Percentiles rank a stretch among this genome's conserved stretches.
These are phyloP conservation scores for Drosophila tropicalis DNA, from an alignment of 1,140 invertebrate species.

Conservation along the genomic window DNA sequence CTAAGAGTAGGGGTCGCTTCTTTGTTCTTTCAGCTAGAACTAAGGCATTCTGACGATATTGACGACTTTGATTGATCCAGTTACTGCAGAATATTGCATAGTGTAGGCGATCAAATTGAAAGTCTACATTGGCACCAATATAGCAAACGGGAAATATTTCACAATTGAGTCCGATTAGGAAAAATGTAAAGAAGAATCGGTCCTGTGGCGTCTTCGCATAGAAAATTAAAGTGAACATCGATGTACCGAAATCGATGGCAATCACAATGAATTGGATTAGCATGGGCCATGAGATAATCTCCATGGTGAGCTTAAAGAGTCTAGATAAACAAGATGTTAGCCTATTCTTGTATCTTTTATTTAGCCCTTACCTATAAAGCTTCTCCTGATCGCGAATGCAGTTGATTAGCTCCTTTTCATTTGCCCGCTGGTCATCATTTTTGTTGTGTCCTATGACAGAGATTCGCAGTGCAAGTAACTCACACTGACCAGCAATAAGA, in stretches of 20 bases:
- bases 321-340: constrained; percentile 16
- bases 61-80: constrained; percentile 61
- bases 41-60: constrained; percentile 47
- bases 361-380: constrained; percentile 50
- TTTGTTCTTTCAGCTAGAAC: constrained; percentile 61
- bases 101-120: constrained; percentile 44
- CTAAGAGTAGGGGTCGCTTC: constrained; percentile 27
- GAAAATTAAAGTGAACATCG: constrained; percentile 47
- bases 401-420: constrained; percentile 42
- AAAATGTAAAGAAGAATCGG: constrained; percentile 37
- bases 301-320: constrained; percentile 36
- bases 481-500: constrained; percentile 55
- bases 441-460: constrained; percentile 46
- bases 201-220: constrained; percentile 43
- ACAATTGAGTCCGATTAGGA: constrained; percentile 44
- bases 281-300: constrained; percentile 60
- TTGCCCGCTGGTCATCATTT: background rate
- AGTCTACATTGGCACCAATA: constrained; percentile 60
- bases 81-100: constrained; percentile 63
- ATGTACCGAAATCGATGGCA: constrained; percentile 49
- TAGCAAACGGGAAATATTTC: constrained; percentile 68
- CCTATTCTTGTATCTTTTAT: background rate
- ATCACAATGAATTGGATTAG: constrained; percentile 67
- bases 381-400: constrained; percentile 65
- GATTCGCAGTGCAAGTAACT: constrained; percentile 54